Conservation (phyloP, 2,797 vertebrate species). For the Peromyscus melanophrys region DNA sequence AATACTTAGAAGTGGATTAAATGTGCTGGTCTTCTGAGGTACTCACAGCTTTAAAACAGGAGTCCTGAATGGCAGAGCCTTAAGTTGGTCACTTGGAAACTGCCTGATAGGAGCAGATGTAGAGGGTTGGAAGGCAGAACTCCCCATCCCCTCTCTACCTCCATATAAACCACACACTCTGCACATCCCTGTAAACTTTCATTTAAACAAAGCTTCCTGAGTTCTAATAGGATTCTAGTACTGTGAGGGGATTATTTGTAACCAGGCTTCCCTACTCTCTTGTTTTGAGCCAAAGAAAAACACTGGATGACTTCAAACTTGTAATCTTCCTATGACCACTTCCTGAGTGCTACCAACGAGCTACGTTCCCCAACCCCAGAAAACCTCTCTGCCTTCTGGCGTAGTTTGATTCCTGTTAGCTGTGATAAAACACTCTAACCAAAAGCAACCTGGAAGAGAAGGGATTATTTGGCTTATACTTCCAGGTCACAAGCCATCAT, state of each 20-base stretch:
- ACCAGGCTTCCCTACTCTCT: background rate
- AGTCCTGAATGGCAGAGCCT: background rate
- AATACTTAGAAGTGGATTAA: conserved; percentile 35
- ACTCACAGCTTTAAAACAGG: conserved; percentile 55
- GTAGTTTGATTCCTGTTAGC: background rate
- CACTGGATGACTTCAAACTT: background rate
- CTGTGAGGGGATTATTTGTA: background rate
- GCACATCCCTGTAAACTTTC: background rate
- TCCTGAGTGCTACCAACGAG: background rate
- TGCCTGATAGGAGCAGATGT: background rate
- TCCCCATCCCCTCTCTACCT: background rate
- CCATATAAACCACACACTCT: background rate
- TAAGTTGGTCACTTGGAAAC: conserved; percentile 52
- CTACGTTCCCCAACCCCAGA: too few relatives aligned
- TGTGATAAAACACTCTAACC: background rate
- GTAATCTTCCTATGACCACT: background rate
- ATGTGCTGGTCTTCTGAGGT: conserved; percentile 51
- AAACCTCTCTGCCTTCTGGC: background rate
- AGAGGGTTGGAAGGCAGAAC: conserved; percentile 4
- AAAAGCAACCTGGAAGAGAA: background rate
- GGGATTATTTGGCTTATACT: background rate
- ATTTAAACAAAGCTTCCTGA: conserved; percentile 41
- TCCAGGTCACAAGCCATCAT: background rate
- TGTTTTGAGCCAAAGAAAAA: background rate
- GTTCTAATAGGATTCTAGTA: conserved; percentile 3